Base-by-base conservation (phyloP, 92 coral and sea anemone species). In the Palythoa caribaeorum region DNA sequence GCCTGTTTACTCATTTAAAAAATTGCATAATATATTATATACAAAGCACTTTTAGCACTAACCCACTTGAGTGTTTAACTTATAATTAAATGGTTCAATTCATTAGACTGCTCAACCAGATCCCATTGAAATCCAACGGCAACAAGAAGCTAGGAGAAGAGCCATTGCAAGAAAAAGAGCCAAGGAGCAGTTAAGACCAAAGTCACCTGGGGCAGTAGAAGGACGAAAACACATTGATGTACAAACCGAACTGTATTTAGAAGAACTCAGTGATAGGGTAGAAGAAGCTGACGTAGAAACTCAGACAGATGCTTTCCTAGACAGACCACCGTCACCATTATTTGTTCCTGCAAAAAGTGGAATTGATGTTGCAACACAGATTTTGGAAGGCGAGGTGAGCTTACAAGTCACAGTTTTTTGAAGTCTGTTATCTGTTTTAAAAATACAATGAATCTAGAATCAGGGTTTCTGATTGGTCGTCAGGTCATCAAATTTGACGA, bases 281-380 rank as follows among this genome's bases (percentile, higher is more conserved):
- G 99, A 96, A 78, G 99, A 96, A 88, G 99, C 99, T 40, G 99
- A 96, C 88, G 98, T 96, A 48, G 98, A 96, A 80, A 96, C 99
- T 55, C 99, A 96, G 69, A 96, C 99, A 54, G 99, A 96, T 92
- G 99, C 98, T 28, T 96, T 96, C 90, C 87, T 96, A 53, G 99
- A 96, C 80, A 91, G 99, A 87, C 99, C 99, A 54, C 98, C 94
- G 3, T 95, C 99, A 13, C 99, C 99, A 0, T 78, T 96, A 1
- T 96, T 95, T 84, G 92, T 96, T n/a, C 99, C 99, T 73, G 96
- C 99, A 9, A 96, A 96, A 65, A 96, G 96, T 93, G 99, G 99
- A 57, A 95, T 95, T 19, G 99, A 96, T 92, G 98, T 96, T 48
- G 98, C 99, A 68, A 96, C 99, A 20, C 99, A 96, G 80, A 96